Evolutionary conservation across 2,113 vertebrate species (phyloP), one percentile per base, ranked within the genome.

Genomic region (Columbina picui): DNA sequence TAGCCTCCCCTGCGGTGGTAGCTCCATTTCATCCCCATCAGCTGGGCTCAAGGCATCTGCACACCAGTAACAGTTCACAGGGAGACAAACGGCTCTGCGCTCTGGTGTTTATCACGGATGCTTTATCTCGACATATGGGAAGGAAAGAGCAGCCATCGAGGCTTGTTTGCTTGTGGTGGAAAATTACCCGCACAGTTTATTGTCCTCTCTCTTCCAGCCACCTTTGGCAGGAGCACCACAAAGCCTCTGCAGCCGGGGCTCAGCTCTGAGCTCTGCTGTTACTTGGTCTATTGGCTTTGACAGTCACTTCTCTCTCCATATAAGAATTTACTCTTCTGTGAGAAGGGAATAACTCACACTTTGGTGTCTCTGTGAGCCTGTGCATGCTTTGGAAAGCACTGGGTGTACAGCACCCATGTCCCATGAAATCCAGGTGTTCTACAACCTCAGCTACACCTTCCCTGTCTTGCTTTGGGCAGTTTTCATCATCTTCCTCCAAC

Each of bases 121-220:
- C 79, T 96, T 95, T 95, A 84, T 56, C 90, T 95, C 68, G 84
- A 55, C 79, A 92, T 64, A 92, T 53, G 86, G 85, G 80, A 94
- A 90, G 65, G 69, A 80, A 92, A 82, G 71, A 88, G 76, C 57
- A 94, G 93, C 83, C 94, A 96, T 84, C 3, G 0, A 90, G 27
- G 61, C 69, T 75, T 84, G 64, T 90, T 93, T 74, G 83, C 90
- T 90, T 92, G 88, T 82, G 65, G 64, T 92, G 83, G 93, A 94
- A 94, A 95, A 93, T 90, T 88, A 90, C 86, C 27, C 1, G 0
- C 0, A 0, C 41, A 68, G 80, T 90, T 96, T 94, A 93, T 88
- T 76, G 83, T 88, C 68, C 76, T 86, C 61, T 81, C 76, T 86
- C 85, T 2, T 29, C 65, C 3, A 0, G 80, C 87, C 90, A 94